Percentiles rank a stretch among this genome's conserved stretches.
Conservation (phyloP, 2,113 vertebrate genomes). For the Triplophysa tibetana region DNA sequence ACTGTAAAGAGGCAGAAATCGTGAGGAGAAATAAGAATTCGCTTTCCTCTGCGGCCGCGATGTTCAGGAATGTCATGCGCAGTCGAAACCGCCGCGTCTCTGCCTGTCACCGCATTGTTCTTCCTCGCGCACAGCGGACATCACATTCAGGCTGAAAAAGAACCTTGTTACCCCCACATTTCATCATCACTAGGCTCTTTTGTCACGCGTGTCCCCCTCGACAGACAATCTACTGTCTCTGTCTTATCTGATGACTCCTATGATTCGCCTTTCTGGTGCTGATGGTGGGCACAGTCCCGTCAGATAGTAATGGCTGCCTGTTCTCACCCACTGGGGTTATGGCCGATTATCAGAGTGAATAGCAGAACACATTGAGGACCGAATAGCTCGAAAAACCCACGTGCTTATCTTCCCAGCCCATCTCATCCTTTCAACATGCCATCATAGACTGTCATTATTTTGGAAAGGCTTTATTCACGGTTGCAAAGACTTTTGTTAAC, state of each 20-base stretch:
- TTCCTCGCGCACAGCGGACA: background rate
- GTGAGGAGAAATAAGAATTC: background rate
- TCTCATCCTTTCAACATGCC: constrained; percentile 10
- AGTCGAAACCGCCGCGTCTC: background rate
- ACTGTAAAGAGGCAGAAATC: too few relatives aligned
- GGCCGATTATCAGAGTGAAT: constrained; percentile 27
- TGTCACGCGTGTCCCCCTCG: constrained; percentile 8
- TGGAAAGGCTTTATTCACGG: constrained; percentile 33
- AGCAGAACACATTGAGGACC: constrained; percentile 24
- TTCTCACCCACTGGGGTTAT: constrained; percentile 25
- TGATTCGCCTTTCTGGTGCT: background rate
- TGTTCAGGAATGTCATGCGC: background rate
- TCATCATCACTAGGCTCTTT: constrained; percentile 26
- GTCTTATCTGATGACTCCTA: constrained; percentile 40
- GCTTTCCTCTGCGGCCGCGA: background rate
- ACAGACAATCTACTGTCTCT: constrained; percentile 21
- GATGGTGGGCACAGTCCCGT: constrained; percentile 3
- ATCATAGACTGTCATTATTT: constrained; percentile 21
- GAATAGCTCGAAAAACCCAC: background rate
- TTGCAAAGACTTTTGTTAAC: constrained; percentile 11
- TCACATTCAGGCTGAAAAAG: background rate
- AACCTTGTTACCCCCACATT: background rate
- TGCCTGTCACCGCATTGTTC: background rate
- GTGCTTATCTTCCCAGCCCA: constrained; percentile 39
- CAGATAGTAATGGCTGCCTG: background rate